A percentile compares a stretch with the other conserved stretches of the same genome.
These are phyloP conservation scores for Lasius fuliginosus DNA, from an alignment of 2,888 invertebrate species.

Conservation along the genomic window DNA sequence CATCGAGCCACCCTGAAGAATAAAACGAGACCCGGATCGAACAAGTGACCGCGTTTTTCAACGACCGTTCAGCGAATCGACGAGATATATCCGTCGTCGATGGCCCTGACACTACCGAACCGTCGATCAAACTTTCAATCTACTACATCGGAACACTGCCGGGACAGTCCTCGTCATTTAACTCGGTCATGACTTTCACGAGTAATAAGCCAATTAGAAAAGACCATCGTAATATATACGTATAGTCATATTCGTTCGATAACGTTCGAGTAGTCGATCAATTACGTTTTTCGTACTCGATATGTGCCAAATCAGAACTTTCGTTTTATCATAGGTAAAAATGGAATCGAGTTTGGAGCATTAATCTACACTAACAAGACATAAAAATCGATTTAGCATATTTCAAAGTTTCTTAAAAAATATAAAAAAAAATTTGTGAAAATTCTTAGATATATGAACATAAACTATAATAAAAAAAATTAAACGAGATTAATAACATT, in stretches of 20 bases:
- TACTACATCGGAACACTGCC: conserved; percentile 11
- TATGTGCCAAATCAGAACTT: not conserved
- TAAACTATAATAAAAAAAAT: not conserved
- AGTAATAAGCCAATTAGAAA: conserved; percentile 43
- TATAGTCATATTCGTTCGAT: not conserved
- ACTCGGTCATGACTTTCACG: conserved; percentile 18
- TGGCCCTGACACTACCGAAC: conserved; percentile 16
- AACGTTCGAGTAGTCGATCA: conserved; percentile 7
- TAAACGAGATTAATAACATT: conserved; percentile 1
- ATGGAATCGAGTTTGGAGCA: not conserved
- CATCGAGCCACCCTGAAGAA: conserved; percentile 2
- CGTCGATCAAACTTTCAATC: conserved; percentile 51
- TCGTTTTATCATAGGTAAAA: not conserved
- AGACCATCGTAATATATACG: not conserved
- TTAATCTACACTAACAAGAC: not conserved
- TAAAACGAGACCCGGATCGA: conserved; percentile 33
- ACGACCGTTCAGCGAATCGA: conserved; percentile 32
- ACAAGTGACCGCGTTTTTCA: conserved; percentile 50
- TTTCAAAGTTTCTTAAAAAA: not conserved
- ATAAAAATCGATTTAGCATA: conserved; percentile 27
- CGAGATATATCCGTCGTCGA: conserved; percentile 37
- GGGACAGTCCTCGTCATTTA: conserved; percentile 20
- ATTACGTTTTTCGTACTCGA: not conserved
- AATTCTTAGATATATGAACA: not conserved
- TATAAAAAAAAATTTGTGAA: not conserved